Base-by-base conservation (phyloP, 2,113 vertebrate species). In the Tachysurus fulvidraco region DNA sequence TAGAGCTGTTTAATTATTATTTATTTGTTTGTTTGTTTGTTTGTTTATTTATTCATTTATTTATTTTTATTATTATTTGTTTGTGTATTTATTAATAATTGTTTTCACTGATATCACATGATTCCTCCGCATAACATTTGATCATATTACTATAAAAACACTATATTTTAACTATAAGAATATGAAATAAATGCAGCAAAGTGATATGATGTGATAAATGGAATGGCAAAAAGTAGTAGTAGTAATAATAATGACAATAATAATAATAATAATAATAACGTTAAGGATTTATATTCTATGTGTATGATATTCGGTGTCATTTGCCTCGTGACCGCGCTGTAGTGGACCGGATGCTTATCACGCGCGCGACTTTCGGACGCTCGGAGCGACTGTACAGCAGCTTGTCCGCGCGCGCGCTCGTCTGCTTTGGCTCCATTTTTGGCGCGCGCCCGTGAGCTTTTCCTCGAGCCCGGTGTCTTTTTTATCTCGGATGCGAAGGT, bases 301-400 rank as follows among this genome's bases (percentile, higher is more conserved):
- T 73, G 67, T 23, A 5, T 54, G 81, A 41, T 30, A 30, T 14
- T 46, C 92, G 89, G 92, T 13, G 69, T 93, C 86, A 94, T 95
- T 94, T 93, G 94, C 52, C 81, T 73, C 86, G 73, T 59, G 79
- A 86, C 88, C 95, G 79, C 60, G 83, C 94, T 94, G 30, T 41
- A 41, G 10, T 60, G 55, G 55, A 81, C 30, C 21, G 55, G 78
- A 60, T 60, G 30, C 30, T 60, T 14, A 60, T 81, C 78, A 30
- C 78, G 78, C 78, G 28, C 78, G 54, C 28, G 78, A 80, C 78
- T 80, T 77, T 80, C 78, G 78, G 78, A 80, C 54, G 78, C 78
- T 59, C 78, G 78, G 30, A 80, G 78, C 78, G 78, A 30, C 78
- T 59, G 23, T 28, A 52, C 23, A 77, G 74, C 78, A 80, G 30